A percentile compares a stretch with the other conserved stretches of the same genome.
Conservation (phyloP, 1,140 invertebrate genomes). For the Micrasema longulum region DNA sequence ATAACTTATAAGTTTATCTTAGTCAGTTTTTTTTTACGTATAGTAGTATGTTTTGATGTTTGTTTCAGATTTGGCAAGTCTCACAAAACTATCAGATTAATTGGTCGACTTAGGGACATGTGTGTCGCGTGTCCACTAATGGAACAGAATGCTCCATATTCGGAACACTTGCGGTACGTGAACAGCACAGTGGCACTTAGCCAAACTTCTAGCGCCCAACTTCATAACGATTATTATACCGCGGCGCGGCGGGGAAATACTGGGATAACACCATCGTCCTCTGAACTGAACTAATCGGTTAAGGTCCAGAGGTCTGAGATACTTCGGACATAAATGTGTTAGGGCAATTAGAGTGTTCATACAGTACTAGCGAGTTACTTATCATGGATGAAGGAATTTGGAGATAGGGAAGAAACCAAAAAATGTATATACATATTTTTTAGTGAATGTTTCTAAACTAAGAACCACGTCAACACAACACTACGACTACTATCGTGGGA, state of each 20-base stretch:
- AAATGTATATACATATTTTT: too few relatives aligned
- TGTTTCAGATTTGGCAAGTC: conserved; percentile 20
- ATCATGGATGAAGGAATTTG: too few relatives aligned
- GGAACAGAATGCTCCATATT: conserved; percentile 5
- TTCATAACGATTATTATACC: conserved; percentile 23
- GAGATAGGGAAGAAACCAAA: too few relatives aligned
- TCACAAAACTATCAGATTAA: neutral
- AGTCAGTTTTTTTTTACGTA: too few relatives aligned
- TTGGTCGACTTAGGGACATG: conserved; percentile 14
- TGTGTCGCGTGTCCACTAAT: neutral
- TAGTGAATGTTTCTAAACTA: too few relatives aligned
- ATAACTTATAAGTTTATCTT: too few relatives aligned
- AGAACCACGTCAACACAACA: too few relatives aligned
- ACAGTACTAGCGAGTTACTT: too few relatives aligned
- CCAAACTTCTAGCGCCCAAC: conserved; percentile 24
- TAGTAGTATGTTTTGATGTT: too few relatives aligned
- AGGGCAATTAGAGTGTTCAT: too few relatives aligned
- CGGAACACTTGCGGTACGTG: conserved; percentile 13
- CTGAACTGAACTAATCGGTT: conserved; percentile 10
- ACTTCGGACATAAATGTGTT: too few relatives aligned
- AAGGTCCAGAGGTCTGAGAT: conserved; percentile 9
- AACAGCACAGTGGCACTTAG: conserved; percentile 24
- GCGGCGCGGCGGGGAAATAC: neutral
- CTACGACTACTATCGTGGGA: too few relatives aligned
- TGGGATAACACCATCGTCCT: conserved; percentile 16